Percentiles rank a stretch among this genome's conserved stretches.
phyloP scores from a whole-genome alignment of 1,140 invertebrate genomes.

The Luehdorfia chinensis region DNA sequence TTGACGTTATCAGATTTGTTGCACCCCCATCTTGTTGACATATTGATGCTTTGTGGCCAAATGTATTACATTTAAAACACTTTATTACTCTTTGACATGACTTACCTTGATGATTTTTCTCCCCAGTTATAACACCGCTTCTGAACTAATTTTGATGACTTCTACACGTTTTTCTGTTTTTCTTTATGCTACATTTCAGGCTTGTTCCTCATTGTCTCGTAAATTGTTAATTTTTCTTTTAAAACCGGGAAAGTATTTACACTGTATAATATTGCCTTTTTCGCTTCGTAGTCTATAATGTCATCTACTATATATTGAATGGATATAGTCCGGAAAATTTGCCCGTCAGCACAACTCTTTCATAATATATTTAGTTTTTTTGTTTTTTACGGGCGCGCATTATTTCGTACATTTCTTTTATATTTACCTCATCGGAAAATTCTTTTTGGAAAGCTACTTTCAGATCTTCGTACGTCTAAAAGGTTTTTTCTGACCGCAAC shows the following conservation, averaged over 20 bases:
- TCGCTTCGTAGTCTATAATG: slow-evolving; percentile 21
- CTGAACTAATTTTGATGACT: not conserved
- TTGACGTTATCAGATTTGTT: too few relatives aligned
- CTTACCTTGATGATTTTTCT: not conserved
- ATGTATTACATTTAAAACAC: too few relatives aligned
- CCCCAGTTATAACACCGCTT: not conserved
- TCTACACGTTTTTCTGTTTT: not conserved
- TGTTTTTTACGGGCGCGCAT: too few relatives aligned
- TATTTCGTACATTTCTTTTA: too few relatives aligned
- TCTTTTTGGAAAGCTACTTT: too few relatives aligned
- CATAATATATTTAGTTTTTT: too few relatives aligned
- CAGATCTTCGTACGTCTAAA: too few relatives aligned
- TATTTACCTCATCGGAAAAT: too few relatives aligned
- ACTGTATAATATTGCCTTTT: slow-evolving; percentile 24
- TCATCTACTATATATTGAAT: slow-evolving; percentile 31
- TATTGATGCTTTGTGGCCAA: too few relatives aligned
- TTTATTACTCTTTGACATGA: not conserved
- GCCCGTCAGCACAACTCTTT: slow-evolving; percentile 23
- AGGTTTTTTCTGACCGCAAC: too few relatives aligned
- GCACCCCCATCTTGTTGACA: too few relatives aligned
- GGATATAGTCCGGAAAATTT: slow-evolving; percentile 24
- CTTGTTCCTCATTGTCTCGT: slow-evolving; percentile 5
- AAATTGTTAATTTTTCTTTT: slow-evolving; percentile 21
- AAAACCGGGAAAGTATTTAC: slow-evolving; percentile 14
- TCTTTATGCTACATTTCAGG: not conserved